Percentiles rank a stretch among this genome's conserved stretches.
Evolutionary conservation across 2,888 invertebrate genomes (phyloP).

Genomic region (Hypena proboscidalis): DNA sequence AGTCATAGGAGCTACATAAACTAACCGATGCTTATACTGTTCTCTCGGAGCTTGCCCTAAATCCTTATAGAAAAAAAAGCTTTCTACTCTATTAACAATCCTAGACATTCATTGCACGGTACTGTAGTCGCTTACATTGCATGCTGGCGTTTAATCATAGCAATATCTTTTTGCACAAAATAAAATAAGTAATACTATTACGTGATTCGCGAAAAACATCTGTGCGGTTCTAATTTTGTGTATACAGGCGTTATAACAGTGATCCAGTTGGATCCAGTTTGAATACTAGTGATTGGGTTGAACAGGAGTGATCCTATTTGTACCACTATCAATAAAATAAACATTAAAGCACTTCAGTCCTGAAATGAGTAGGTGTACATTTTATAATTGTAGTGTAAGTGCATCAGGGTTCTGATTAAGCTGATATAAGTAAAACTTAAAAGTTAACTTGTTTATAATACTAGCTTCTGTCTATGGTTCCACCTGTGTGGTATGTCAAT

Average conservation of each 20-base stretch:
- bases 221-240: neutral
- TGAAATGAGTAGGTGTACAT: neutral
- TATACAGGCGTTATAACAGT: neutral
- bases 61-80: slow-evolving; percentile 41
- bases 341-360: slow-evolving; percentile 8
- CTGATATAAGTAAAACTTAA: no score
- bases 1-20: slow-evolving; percentile 60
- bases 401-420: no score
- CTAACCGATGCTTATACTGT: slow-evolving; percentile 59
- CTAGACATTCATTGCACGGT: slow-evolving; percentile 33
- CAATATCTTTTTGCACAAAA: neutral
- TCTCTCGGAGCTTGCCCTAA: slow-evolving; percentile 44
- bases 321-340: slow-evolving; percentile 22
- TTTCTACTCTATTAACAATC: slow-evolving; percentile 20
- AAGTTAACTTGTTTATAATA: no score
- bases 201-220: neutral
- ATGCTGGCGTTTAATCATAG: slow-evolving; percentile 14
- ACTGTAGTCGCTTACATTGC: slow-evolving; percentile 41
- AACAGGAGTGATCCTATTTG: slow-evolving; percentile 27
- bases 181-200: neutral
- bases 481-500: no score
- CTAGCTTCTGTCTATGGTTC: no score
- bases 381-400: no score
- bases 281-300: slow-evolving; percentile 19
- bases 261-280: slow-evolving; percentile 27